Conservation (phyloP, 2,113 vertebrate species). For the Clarias magur region DNA sequence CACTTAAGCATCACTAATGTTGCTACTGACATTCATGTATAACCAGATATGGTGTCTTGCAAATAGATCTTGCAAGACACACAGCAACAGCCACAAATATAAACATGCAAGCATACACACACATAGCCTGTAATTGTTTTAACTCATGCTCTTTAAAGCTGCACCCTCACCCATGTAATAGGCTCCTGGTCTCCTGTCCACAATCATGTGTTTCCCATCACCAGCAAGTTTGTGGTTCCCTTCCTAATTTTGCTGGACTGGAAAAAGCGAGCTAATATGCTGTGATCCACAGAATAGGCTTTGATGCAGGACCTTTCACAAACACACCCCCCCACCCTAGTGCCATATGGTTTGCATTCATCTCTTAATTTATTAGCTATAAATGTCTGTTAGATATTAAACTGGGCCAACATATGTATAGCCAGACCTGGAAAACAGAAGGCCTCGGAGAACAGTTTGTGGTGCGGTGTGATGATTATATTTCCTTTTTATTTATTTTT, state of each 20-base stretch:
- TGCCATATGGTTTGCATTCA: slow-evolving; percentile 99
- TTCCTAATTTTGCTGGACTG: slow-evolving; percentile 98
- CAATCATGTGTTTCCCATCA: slow-evolving; percentile 99
- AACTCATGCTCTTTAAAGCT: slow-evolving; percentile 82
- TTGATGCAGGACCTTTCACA: slow-evolving; percentile 97
- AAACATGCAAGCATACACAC: slow-evolving; percentile 17
- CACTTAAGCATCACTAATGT: not conserved
- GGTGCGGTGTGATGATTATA: slow-evolving; percentile 89
- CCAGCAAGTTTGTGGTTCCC: slow-evolving; percentile 95
- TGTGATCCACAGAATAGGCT: slow-evolving; percentile 93
- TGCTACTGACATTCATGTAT: not conserved
- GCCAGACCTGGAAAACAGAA: slow-evolving; percentile 87
- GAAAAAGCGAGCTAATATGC: slow-evolving; percentile 99
- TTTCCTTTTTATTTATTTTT: slow-evolving; percentile 70
- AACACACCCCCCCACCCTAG: slow-evolving; percentile 90
- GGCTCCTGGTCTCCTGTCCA: slow-evolving; percentile 71
- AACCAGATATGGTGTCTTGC: not conserved
- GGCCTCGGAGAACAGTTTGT: slow-evolving; percentile 83
- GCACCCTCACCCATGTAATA: slow-evolving; percentile 76
- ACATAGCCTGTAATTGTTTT: slow-evolving; percentile 79
- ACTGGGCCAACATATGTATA: slow-evolving; percentile 90
- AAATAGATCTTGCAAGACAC: not conserved
- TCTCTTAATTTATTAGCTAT: slow-evolving; percentile 99
- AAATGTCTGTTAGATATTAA: slow-evolving; percentile 97
- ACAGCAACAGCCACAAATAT: slow-evolving; percentile 2